These are phyloP conservation scores for Chouioia cunea DNA, from an alignment of 2,888 invertebrate genomes.

Conservation along the genomic window DNA sequence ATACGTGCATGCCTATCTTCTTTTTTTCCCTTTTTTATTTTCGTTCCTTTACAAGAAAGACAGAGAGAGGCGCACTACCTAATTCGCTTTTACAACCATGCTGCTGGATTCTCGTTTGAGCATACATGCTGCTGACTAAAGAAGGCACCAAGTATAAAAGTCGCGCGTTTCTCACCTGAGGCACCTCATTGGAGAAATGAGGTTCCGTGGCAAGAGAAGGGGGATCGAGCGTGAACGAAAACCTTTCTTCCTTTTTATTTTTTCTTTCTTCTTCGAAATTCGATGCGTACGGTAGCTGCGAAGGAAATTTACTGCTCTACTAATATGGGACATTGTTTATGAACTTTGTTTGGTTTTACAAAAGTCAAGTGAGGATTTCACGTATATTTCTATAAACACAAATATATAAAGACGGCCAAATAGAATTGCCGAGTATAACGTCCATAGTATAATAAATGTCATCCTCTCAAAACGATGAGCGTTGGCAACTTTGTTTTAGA, in stretches of 20 bases:
- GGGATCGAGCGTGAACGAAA: neutral
- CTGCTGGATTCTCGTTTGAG: neutral
- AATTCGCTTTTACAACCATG: slow-evolving; percentile 45
- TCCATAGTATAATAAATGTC: too few relatives aligned
- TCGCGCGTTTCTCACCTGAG: slow-evolving; percentile 37
- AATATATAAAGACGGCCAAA: too few relatives aligned
- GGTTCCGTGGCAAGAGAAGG: neutral
- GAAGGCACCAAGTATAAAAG: slow-evolving; percentile 32
- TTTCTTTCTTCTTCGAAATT: too few relatives aligned
- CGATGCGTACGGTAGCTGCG: too few relatives aligned
- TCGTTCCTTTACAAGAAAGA: neutral
- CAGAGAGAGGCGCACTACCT: slow-evolving; percentile 10
- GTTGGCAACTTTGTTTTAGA: too few relatives aligned
- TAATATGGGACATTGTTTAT: too few relatives aligned
- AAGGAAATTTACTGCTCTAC: too few relatives aligned
- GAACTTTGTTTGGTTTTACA: too few relatives aligned
- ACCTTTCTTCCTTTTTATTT: slow-evolving; percentile 10
- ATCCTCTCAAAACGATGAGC: too few relatives aligned
- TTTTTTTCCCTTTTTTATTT: neutral
- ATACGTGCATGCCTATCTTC: slow-evolving; percentile 15
- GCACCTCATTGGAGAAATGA: slow-evolving; percentile 30
- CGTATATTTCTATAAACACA: too few relatives aligned
- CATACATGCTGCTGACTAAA: neutral
- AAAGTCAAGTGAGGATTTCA: too few relatives aligned
- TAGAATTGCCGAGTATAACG: too few relatives aligned